Percentiles rank a stretch among this genome's conserved stretches.
phyloP scores from a whole-genome alignment of 2,888 invertebrate species.

The Creontiades dilutus region DNA sequence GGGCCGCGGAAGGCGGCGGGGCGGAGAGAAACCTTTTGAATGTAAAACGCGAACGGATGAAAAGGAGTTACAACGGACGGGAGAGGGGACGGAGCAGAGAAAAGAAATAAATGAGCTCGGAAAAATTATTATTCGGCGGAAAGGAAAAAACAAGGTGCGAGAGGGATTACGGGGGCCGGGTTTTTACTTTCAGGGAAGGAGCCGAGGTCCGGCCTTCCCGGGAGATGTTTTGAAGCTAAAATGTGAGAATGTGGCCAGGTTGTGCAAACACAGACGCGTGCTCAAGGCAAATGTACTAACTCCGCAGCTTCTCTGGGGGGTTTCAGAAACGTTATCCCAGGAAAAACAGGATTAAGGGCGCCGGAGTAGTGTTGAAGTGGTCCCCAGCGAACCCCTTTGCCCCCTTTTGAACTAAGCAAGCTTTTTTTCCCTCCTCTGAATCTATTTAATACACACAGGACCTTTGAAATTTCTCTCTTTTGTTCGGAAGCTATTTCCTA shows the following conservation, averaged over 20 bases:
- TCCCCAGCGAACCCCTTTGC: not conserved
- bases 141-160: not conserved
- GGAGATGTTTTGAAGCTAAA: constrained; percentile 12
- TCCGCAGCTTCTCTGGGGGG: constrained; percentile 24
- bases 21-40: constrained; percentile 42
- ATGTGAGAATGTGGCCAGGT: constrained; percentile 65
- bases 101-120: constrained; percentile 61
- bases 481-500: too few relatives aligned
- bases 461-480: not conserved
- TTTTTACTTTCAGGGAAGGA: constrained; percentile 41
- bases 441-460: not conserved
- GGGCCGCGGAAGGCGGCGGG: not conserved
- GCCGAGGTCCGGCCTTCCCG: not conserved
- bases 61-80: not conserved
- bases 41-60: constrained; percentile 24
- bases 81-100: not conserved
- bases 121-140: constrained; percentile 54
- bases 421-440: not conserved
- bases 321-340: not conserved
- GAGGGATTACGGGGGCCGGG: constrained; percentile 38
- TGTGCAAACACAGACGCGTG: constrained; percentile 32
- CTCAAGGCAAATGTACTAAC: constrained; percentile 49
- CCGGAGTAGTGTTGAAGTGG: constrained; percentile 3
- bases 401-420: not conserved
- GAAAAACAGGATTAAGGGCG: constrained; percentile 56